Base-by-base conservation (phyloP, 2,797 vertebrate species). In the Notolepis coatsorum region DNA sequence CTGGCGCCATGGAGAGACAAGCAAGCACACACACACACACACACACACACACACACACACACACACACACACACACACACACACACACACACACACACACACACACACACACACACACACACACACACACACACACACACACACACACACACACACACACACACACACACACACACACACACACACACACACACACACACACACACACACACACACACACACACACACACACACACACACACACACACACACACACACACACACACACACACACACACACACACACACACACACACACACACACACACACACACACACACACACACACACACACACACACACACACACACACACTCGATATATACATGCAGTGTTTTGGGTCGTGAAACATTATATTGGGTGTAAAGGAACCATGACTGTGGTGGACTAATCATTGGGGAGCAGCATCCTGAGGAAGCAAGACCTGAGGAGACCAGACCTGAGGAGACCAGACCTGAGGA, bases 1-100 rank as follows among this genome's bases (percentile, higher is more conserved):
- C 90, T 94, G 93, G 93, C 91, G 91, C 93, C 92, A 90, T 75
- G 0, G 50, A 73, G 66, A 84, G 65, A 80, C 61, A 85, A 73
- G 78, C 71, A 62, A 48, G 72, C 71, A 75, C 53, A 4, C 37
- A 73, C 79, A 78, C 65, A 71, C 50, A 77, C 74, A 71, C 71
- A 46, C 58, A 84, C 68, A 73, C 61, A 30, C 46, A 61, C 37
- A 31, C 33, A 61, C 31, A n/a, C 8, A 47, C 39, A 24, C 20
- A 48, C 21, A 49, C 43, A 60, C 45, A 61, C 58, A 61, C 42
- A 59, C 43, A 59, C 56, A 48, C 33, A 27, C 56, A 59, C 10
- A 47, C 54, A 45, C 39, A 58, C 41, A 35, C 55, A 58, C 28
- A 47, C 58, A 61, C 58, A 61, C 31, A 46, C 39, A 45, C 8